These are phyloP conservation scores for Luperina nickerlii DNA, from an alignment of 2,888 invertebrate species.

Conservation along the genomic window DNA sequence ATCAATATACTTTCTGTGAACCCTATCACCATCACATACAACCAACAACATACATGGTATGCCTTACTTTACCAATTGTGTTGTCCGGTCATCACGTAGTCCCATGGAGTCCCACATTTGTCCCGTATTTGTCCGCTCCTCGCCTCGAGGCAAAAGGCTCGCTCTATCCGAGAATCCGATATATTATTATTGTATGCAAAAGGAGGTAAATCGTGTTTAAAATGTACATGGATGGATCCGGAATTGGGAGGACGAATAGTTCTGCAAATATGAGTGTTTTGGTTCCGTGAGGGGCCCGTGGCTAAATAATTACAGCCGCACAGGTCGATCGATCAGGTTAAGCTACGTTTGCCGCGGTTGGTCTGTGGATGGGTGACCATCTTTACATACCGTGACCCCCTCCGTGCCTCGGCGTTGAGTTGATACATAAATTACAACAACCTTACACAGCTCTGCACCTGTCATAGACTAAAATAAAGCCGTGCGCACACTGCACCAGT, in stretches of 20 bases:
- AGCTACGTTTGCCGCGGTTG: too few relatives aligned
- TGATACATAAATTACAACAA: background rate
- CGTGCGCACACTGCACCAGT: conserved; percentile 39
- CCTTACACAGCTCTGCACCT: background rate
- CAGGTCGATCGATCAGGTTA: too few relatives aligned
- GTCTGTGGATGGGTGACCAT: too few relatives aligned
- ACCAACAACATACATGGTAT: conserved; percentile 12
- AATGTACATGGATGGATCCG: conserved; percentile 38
- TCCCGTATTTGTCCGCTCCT: conserved; percentile 60
- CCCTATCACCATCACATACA: background rate
- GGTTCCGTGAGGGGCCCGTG: background rate
- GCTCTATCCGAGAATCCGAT: conserved; percentile 58
- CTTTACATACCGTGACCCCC: too few relatives aligned
- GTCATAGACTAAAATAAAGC: conserved; percentile 35
- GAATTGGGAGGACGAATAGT: conserved; percentile 14
- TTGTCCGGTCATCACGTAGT: conserved; percentile 28
- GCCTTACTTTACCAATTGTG: conserved; percentile 27
- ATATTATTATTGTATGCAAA: conserved; percentile 72
- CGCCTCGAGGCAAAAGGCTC: conserved; percentile 65
- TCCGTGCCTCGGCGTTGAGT: too few relatives aligned
- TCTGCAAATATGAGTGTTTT: conserved; percentile 6
- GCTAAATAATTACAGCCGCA: too few relatives aligned
- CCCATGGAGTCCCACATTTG: conserved; percentile 50
- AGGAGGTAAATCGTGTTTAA: conserved; percentile 71
- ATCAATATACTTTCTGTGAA: background rate